Conservation (phyloP, 2,797 vertebrate species). For the Buphagus erythrorhynchus region DNA sequence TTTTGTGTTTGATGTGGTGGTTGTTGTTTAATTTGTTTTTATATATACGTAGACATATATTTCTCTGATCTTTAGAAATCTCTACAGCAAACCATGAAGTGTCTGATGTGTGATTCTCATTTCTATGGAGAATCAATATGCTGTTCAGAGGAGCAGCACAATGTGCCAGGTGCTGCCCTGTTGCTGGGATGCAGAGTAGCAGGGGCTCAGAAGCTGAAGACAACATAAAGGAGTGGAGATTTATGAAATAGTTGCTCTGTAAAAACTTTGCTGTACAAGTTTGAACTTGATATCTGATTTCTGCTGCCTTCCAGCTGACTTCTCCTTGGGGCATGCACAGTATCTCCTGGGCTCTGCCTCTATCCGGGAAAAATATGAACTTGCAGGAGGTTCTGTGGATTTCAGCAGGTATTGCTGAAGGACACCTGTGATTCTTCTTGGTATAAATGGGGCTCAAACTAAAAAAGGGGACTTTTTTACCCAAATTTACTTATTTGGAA, state of each 20-base stretch:
- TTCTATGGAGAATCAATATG: background rate
- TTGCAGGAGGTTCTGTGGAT: background rate
- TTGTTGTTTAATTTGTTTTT: background rate
- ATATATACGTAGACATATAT: background rate
- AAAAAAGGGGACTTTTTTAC: background rate
- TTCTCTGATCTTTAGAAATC: background rate
- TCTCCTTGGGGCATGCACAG: accelerated
- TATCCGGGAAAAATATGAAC: background rate
- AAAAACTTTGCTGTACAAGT: background rate
- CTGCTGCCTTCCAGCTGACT: background rate
- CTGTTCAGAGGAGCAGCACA: background rate
- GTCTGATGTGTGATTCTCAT: background rate
- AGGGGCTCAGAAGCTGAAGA: background rate
- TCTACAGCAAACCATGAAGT: background rate
- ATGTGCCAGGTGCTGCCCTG: background rate
- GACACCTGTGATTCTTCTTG: background rate
- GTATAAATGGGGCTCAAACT: background rate
- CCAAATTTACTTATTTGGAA: background rate
- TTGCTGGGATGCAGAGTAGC: background rate
- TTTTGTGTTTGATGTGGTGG: background rate
- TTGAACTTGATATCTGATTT: background rate
- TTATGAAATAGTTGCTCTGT: background rate
- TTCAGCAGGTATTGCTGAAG: background rate
- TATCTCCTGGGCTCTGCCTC: background rate
- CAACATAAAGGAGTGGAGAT: background rate